A percentile compares a stretch with the other conserved stretches of the same genome.
Evolutionary conservation across 2,113 vertebrate species (phyloP).

Genomic region (Calyptomena viridis): DNA sequence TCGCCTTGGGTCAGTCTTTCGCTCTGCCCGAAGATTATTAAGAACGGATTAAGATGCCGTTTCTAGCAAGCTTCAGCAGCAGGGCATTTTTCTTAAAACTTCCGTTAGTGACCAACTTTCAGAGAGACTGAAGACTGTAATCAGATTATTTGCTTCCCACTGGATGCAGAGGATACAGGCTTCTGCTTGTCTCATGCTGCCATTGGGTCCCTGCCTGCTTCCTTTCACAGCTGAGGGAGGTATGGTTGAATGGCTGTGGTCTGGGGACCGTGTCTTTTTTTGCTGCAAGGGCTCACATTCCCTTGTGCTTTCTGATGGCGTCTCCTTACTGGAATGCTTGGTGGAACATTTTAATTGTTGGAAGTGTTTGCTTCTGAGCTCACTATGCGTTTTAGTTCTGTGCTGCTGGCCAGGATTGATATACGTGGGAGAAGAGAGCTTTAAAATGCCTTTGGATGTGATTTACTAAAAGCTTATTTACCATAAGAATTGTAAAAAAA

Average conservation of each 20-base stretch:
- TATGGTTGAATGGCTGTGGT: not conserved
- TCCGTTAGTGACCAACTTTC: not conserved
- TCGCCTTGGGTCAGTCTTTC: constrained; percentile 11
- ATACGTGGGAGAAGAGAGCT: not conserved
- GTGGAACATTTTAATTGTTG: not conserved
- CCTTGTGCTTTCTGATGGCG: accelerated
- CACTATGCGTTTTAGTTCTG: not conserved
- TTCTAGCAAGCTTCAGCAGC: not conserved
- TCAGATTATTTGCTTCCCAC: not conserved
- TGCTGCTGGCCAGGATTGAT: not conserved
- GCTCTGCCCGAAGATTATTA: constrained; percentile 22
- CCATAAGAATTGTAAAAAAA: accelerated
- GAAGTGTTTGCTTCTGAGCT: not conserved
- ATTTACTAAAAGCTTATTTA: not conserved
- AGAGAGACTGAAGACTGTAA: not conserved
- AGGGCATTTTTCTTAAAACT: not conserved
- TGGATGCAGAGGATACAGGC: not conserved
- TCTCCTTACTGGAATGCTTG: not conserved
- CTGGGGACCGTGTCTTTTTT: not conserved
- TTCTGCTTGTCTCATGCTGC: not conserved
- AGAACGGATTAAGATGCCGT: not conserved
- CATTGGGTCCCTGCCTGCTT: not conserved
- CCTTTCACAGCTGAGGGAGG: not conserved
- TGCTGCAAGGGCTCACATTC: not conserved
- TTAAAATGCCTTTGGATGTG: not conserved